Evolutionary conservation across 2,797 vertebrate genomes (phyloP).

Genomic region (Cyclura pinguis): DNA sequence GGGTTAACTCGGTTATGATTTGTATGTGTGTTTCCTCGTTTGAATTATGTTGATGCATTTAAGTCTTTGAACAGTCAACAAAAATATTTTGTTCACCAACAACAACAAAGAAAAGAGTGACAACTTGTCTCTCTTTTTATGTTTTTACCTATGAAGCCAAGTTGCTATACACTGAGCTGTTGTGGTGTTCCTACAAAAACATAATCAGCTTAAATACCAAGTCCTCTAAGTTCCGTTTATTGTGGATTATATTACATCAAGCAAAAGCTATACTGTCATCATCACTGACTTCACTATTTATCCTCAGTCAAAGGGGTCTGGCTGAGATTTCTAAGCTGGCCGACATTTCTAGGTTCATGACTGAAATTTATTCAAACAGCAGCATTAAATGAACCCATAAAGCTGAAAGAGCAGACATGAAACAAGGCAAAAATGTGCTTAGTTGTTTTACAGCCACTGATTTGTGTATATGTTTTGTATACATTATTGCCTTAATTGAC

Average conservation of each 20-base stretch:
- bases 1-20: no score
- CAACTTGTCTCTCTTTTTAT: not conserved
- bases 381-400: not conserved
- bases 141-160: not conserved
- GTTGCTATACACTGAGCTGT: not conserved
- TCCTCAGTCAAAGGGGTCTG: not conserved
- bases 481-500: constrained; percentile 47
- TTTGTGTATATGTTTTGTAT: constrained; percentile 43
- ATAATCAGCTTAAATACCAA: not conserved
- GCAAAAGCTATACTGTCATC: not conserved
- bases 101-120: no score
- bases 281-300: not conserved
- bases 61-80: no score
- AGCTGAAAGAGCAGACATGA: constrained; percentile 28
- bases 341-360: constrained; percentile 23
- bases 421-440: constrained; percentile 21
- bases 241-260: not conserved
- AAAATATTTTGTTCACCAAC: no score
- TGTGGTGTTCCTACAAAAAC: not conserved
- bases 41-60: no score
- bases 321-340: constrained; percentile 2
- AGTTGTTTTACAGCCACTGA: constrained; percentile 19
- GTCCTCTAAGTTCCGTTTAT: not conserved
- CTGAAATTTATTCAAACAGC: constrained; percentile 39
- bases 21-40: no score